Evolutionary conservation across 37 sponge, comb jelly and placozoan genomes (phyloP).

Genomic region (Ephydatia muelleri): DNA sequence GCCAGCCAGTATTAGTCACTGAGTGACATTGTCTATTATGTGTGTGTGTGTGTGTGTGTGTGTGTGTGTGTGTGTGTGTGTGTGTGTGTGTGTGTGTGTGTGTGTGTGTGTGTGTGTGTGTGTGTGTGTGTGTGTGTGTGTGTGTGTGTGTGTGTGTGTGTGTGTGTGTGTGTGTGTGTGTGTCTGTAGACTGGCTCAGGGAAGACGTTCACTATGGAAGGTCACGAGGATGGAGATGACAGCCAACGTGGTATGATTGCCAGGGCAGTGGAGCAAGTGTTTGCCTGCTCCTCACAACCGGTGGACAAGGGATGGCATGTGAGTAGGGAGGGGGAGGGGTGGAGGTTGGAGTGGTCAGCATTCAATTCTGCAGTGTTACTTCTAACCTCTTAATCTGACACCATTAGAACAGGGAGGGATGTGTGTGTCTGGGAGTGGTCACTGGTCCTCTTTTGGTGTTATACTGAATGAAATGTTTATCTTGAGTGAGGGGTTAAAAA

Average conservation of each 20-base stretch:
- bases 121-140: no score
- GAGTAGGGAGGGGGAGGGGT: not conserved
- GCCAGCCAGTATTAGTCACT: not conserved
- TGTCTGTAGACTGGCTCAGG: conserved; percentile 68
- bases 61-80: no score
- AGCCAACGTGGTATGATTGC: conserved; percentile 61
- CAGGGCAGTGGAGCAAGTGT: conserved; percentile 63
- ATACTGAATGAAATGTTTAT: no score
- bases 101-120: no score
- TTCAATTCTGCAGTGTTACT: no score
- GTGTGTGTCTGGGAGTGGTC: conserved; percentile 8
- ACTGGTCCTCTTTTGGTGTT: conserved; percentile 9
- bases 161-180: no score
- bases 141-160: no score
- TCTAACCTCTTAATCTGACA: not conserved
- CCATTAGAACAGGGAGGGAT: not conserved
- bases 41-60: no score
- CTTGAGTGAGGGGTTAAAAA: no score
- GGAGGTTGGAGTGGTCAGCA: no score
- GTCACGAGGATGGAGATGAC: conserved; percentile 42
- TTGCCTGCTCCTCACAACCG: not conserved
- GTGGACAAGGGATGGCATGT: conserved; percentile 44
- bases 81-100: no score
- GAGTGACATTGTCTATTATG: no score
- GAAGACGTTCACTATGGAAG: conserved; percentile 90